Evolutionary conservation across 2,797 vertebrate genomes (phyloP).

Genomic region (Gambusia yucatana): DNA sequence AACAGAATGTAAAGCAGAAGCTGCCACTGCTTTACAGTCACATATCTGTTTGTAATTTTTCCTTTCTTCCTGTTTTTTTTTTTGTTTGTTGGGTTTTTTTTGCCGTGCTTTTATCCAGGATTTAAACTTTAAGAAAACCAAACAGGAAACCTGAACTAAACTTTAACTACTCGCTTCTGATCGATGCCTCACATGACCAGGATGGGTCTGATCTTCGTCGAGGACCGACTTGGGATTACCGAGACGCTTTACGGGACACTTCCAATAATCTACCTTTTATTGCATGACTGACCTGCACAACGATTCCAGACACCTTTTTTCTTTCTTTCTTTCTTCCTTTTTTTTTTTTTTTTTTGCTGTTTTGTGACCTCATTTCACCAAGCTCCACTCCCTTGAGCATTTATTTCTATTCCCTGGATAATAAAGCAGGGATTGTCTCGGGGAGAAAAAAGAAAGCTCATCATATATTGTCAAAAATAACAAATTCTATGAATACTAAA

Average conservation of each 20-base stretch:
- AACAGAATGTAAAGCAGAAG: background rate
- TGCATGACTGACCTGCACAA: conserved; percentile 28
- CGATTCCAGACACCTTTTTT: conserved; percentile 5
- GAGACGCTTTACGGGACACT: background rate
- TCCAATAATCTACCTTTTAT: conserved; percentile 8
- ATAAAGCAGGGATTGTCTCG: background rate
- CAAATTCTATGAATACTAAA: background rate
- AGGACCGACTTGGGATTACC: conserved; percentile 23
- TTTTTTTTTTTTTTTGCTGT: background rate
- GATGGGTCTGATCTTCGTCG: conserved; percentile 34
- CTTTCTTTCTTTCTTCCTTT: background rate
- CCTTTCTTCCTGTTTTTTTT: background rate
- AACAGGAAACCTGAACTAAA: background rate
- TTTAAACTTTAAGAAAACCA: background rate
- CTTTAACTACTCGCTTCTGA: conserved; percentile 10
- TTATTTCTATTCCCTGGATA: background rate
- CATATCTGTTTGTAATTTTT: background rate
- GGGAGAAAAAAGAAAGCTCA: background rate
- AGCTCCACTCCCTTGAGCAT: background rate
- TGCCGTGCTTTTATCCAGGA: background rate
- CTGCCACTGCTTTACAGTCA: background rate
- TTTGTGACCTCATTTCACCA: conserved; percentile 9
- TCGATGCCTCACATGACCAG: conserved; percentile 42
- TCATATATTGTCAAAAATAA: background rate
- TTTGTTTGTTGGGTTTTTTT: background rate